Percentiles rank a stretch among this genome's conserved stretches.
These are phyloP conservation scores for Eleutherodactylus coqui DNA, from an alignment of 2,797 vertebrate species.

Conservation along the genomic window DNA sequence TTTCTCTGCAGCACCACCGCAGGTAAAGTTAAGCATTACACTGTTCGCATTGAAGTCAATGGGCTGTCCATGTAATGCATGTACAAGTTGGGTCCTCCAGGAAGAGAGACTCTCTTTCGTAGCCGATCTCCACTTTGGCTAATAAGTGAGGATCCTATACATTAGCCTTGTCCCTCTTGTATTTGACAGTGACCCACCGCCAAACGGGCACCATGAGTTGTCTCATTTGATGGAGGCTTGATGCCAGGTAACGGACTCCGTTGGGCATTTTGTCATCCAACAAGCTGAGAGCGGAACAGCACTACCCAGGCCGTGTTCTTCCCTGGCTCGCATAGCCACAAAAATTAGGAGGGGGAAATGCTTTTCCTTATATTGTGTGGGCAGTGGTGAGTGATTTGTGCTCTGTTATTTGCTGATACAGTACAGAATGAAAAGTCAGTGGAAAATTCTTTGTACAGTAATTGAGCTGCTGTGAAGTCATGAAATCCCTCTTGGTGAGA, in stretches of 20 bases:
- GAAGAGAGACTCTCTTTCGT: not conserved
- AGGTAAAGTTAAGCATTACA: not conserved
- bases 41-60: not conserved
- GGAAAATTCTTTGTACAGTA: conserved; percentile 15
- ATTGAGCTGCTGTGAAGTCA: not conserved
- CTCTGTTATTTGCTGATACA: conserved; percentile 1
- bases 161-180: not conserved
- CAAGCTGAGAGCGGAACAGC: not conserved
- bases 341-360: not conserved
- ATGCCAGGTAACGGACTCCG: not conserved
- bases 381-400: conserved; percentile 20
- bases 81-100: not conserved
- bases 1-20: not conserved
- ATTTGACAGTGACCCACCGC: not conserved
- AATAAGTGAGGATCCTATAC: not conserved
- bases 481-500: not conserved
- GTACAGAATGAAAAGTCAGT: conserved; percentile 11
- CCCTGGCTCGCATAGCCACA: not conserved
- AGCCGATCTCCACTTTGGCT: not conserved
- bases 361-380: not conserved
- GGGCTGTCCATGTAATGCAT: not conserved
- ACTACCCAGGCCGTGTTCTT: not conserved
- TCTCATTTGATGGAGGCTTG: not conserved
- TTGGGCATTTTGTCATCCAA: conserved; percentile 11
- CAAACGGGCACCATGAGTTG: not conserved